phyloP scores from a whole-genome alignment of 2,888 invertebrate species.

The Apamea anceps region DNA sequence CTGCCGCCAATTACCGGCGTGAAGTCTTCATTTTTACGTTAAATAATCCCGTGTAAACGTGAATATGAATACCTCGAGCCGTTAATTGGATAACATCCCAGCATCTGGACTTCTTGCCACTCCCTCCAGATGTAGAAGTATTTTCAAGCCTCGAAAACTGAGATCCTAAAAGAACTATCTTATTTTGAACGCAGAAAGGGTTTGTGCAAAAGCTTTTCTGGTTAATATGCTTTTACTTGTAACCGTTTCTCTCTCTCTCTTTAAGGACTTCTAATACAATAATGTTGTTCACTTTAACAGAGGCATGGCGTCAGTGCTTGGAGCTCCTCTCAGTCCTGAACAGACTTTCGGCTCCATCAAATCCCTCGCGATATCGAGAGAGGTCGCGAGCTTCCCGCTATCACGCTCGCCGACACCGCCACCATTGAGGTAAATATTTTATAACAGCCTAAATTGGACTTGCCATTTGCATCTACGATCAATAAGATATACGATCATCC shows the following conservation, averaged over 20 bases:
- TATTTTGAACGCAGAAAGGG: conserved; percentile 8
- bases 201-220: background rate
- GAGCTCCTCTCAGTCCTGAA: conserved; percentile 93
- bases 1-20: background rate
- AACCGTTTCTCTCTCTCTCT: background rate
- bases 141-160: background rate
- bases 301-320: conserved; percentile 92
- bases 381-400: conserved; percentile 94
- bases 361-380: conserved; percentile 93
- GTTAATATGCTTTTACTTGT: no score
- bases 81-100: background rate
- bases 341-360: conserved; percentile 94
- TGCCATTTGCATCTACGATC: background rate
- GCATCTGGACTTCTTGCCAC: background rate
- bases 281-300: conserved; percentile 83
- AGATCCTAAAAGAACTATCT: background rate
- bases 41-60: background rate
- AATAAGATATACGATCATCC: background rate
- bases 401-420: conserved; percentile 94
- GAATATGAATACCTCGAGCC: background rate
- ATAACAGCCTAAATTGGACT: background rate
- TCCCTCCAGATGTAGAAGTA: background rate
- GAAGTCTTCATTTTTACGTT: background rate
- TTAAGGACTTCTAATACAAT: background rate
- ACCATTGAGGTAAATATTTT: conserved; percentile 85